phyloP scores from a whole-genome alignment of 2,797 vertebrate species.

The Uromys caudimaculatus region DNA sequence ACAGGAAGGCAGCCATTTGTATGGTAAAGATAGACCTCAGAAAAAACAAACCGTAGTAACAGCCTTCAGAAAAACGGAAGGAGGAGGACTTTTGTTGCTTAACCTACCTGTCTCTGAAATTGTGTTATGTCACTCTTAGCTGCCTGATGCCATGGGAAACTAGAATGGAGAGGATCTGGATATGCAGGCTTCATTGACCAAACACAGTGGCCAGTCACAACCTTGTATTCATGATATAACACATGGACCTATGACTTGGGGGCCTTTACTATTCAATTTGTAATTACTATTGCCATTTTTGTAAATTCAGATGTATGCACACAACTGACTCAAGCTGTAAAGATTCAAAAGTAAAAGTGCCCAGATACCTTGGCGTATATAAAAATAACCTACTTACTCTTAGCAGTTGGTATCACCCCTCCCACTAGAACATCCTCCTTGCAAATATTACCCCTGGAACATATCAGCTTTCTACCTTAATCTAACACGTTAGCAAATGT shows the following conservation, averaged over 20 bases:
- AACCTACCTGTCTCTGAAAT: neutral
- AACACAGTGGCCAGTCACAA: accelerated
- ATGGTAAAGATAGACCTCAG: neutral
- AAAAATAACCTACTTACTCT: neutral
- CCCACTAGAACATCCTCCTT: neutral
- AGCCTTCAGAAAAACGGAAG: neutral
- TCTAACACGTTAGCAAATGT: neutral
- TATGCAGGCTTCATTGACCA: neutral
- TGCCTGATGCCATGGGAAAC: neutral
- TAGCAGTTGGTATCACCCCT: neutral
- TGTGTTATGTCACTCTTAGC: neutral
- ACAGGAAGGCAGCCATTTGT: accelerated
- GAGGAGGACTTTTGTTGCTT: neutral
- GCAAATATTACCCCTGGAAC: neutral
- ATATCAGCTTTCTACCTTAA: neutral
- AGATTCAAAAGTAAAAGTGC: neutral
- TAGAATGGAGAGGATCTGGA: neutral
- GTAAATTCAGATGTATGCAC: neutral
- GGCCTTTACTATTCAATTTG: neutral
- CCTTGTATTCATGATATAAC: too few relatives aligned
- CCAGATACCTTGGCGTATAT: too few relatives aligned
- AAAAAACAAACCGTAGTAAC: neutral
- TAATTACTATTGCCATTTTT: neutral
- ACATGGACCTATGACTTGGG: neutral
- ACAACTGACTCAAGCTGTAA: neutral